phyloP scores from a whole-genome alignment of 2,113 vertebrate species.

The Climacteris rufus region DNA sequence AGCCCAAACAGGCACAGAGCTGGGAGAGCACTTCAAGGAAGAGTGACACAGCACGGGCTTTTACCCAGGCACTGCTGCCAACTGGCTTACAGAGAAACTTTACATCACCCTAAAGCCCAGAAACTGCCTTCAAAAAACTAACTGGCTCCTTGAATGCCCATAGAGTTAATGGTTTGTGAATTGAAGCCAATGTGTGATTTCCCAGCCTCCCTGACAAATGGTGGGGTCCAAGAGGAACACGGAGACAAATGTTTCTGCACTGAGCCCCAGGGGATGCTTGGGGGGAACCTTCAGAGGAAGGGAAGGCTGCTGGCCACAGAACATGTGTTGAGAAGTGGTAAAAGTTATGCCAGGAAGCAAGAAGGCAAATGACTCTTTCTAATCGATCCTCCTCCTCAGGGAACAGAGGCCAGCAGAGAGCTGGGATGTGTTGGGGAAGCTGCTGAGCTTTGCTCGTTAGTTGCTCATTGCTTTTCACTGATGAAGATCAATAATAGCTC shows the following conservation, averaged over 20 bases:
- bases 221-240: background rate
- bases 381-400: background rate
- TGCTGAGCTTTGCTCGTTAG: background rate
- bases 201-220: background rate
- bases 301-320: background rate
- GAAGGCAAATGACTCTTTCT: background rate
- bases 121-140: background rate
- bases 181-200: background rate
- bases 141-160: background rate
- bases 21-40: conserved; percentile 23
- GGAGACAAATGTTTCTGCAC: background rate
- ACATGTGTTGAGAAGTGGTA: background rate
- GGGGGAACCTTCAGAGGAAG: background rate
- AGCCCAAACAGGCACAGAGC: background rate
- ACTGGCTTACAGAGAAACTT: background rate
- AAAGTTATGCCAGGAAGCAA: background rate
- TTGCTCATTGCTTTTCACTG: background rate
- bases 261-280: background rate
- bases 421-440: background rate
- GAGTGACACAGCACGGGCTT: conserved; percentile 30
- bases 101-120: conserved; percentile 13
- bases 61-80: conserved; percentile 19
- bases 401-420: background rate
- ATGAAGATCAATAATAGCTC: background rate
- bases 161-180: background rate